Conservation (phyloP, 2,113 vertebrate species). For the Plecotus auritus region DNA sequence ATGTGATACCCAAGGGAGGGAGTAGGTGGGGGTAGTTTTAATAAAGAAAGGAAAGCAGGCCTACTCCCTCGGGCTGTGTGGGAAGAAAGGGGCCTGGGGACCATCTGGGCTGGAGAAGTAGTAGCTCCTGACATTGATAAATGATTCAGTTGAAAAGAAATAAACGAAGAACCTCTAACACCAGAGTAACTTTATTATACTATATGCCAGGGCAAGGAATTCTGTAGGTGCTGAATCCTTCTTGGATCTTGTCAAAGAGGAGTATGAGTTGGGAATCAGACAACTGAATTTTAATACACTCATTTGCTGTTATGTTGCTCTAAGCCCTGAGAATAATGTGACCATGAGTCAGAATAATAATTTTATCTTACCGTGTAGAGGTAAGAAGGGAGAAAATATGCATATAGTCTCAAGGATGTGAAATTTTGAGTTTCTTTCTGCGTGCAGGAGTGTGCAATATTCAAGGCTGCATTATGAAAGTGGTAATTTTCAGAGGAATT, state of each 20-base stretch:
- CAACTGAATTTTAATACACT: not conserved
- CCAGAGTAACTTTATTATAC: not conserved
- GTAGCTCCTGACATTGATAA: not conserved
- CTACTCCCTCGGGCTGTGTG: not conserved
- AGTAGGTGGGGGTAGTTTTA: not conserved
- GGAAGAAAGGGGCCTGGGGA: not conserved
- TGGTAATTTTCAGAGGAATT: conserved; percentile 8
- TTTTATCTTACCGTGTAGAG: not conserved
- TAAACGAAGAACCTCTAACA: not conserved
- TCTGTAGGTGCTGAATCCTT: not conserved
- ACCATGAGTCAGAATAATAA: not conserved
- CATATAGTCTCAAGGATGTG: not conserved
- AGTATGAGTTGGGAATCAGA: not conserved
- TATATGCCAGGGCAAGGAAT: not conserved
- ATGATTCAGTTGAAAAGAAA: not conserved
- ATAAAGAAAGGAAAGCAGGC: conserved; percentile 13
- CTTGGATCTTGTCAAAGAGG: not conserved
- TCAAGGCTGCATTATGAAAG: not conserved
- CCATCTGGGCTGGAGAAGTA: not conserved
- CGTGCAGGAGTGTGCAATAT: not conserved
- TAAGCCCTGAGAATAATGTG: not conserved
- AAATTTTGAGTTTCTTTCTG: not conserved
- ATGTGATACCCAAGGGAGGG: not conserved
- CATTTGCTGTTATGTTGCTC: not conserved
- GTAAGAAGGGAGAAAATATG: not conserved